These are phyloP conservation scores for Prosopocoilus inquinatus DNA, from an alignment of 2,888 invertebrate genomes.

Conservation along the genomic window DNA sequence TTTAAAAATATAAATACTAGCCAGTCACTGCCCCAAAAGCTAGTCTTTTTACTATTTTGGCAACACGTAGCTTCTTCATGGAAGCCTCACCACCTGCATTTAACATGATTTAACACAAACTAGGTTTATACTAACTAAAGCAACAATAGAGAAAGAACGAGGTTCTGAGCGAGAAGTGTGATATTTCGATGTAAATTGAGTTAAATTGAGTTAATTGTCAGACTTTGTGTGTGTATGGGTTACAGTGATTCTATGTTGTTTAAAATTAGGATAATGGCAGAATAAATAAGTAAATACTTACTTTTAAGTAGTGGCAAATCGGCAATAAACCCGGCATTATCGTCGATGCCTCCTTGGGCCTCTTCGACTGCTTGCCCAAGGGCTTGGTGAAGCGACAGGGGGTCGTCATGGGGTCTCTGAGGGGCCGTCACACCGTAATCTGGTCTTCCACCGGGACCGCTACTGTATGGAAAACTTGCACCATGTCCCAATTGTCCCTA, in stretches of 20 bases:
- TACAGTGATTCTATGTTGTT: too few species aligned
- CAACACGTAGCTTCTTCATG: too few species aligned
- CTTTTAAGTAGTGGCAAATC: slow-evolving; percentile 88
- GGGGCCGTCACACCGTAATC: slow-evolving; percentile 45
- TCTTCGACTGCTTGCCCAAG: slow-evolving; percentile 72
- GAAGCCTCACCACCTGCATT: too few species aligned
- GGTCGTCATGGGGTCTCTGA: slow-evolving; percentile 61
- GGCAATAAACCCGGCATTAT: slow-evolving; percentile 84
- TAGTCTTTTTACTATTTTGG: too few species aligned
- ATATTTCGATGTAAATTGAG: too few species aligned
- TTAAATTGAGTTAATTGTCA: too few species aligned
- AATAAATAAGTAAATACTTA: slow-evolving; percentile 55
- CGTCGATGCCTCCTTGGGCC: slow-evolving; percentile 68
- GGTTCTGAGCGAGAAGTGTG: too few species aligned
- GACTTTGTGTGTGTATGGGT: not conserved
- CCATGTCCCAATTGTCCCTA: slow-evolving; percentile 50
- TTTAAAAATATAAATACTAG: too few species aligned
- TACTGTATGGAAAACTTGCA: slow-evolving; percentile 52
- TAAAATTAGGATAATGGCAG: not conserved
- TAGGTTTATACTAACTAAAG: too few species aligned
- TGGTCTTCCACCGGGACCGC: slow-evolving; percentile 54
- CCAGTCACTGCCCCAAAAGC: too few species aligned
- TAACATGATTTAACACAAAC: too few species aligned
- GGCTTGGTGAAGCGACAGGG: slow-evolving; percentile 79
- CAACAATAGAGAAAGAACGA: too few species aligned